Evolutionary conservation across 2,797 vertebrate genomes (phyloP).

Genomic region (Oophaga sylvatica): DNA sequence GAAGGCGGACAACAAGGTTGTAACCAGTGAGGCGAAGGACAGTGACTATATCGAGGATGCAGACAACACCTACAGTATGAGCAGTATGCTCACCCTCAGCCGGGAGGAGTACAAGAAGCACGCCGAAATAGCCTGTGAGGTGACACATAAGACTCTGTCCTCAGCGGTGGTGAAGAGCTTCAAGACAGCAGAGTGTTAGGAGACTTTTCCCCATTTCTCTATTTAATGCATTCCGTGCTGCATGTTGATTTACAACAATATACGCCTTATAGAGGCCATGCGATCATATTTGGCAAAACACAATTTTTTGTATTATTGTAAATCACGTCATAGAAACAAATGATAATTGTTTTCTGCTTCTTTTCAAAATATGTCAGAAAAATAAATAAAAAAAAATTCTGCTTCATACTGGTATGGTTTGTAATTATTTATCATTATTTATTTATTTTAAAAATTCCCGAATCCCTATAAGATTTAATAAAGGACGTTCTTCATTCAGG

Average conservation of each 20-base stretch:
- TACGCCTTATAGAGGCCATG: background rate
- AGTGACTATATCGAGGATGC: slow-evolving; percentile 20
- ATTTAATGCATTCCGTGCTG: slow-evolving; percentile 46
- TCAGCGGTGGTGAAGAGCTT: slow-evolving; percentile 1
- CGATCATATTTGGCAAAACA: background rate
- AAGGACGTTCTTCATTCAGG: background rate
- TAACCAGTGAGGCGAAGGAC: fast-evolving
- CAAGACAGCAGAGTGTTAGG: slow-evolving; percentile 31
- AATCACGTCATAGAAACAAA: slow-evolving; percentile 2
- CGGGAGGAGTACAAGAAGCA: fast-evolving
- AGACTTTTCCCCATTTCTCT: slow-evolving; percentile 20
- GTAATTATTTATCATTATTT: background rate
- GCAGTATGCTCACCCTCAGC: slow-evolving; percentile 60
- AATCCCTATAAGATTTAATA: background rate
- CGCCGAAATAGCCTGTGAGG: fast-evolving
- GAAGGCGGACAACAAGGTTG: background rate
- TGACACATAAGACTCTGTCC: slow-evolving; percentile 30
- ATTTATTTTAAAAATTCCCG: no score
- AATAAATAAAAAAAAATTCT: slow-evolving; percentile 64
- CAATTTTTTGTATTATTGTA: slow-evolving; percentile 27
- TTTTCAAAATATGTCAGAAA: slow-evolving; percentile 58
- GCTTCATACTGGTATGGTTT: slow-evolving; percentile 22
- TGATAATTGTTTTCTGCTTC: slow-evolving; percentile 50
- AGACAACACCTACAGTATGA: slow-evolving; percentile 66
- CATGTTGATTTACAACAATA: slow-evolving; percentile 3